A percentile compares a stretch with the other conserved stretches of the same genome.
Conservation (phyloP, 2,888 invertebrate species). For the Melipona beecheii region DNA sequence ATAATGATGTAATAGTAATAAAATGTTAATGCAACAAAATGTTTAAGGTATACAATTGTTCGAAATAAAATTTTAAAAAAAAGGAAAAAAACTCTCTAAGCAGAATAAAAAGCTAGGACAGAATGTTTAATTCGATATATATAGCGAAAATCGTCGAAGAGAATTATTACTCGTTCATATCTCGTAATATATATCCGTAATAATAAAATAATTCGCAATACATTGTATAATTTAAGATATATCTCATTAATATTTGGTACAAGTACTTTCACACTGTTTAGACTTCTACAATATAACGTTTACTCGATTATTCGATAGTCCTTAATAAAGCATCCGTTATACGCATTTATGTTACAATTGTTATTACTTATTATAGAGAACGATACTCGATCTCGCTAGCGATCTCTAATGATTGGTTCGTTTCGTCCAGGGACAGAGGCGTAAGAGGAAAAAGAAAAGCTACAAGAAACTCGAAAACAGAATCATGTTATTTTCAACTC, state of each 20-base stretch:
- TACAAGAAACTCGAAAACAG: background rate
- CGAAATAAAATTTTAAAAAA: background rate
- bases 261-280: conserved; percentile 9
- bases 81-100: too few species aligned
- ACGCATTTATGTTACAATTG: background rate
- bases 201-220: conserved; percentile 2
- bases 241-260: conserved; percentile 5
- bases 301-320: background rate
- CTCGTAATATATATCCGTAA: background rate
- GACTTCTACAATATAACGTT: background rate
- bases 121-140: background rate
- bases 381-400: background rate
- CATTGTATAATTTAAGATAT: background rate
- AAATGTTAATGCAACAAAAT: conserved; percentile 4
- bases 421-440: background rate
- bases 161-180: background rate
- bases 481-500: conserved; percentile 47
- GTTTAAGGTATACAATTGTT: background rate
- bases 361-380: background rate
- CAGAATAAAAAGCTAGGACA: background rate
- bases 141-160: background rate
- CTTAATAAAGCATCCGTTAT: background rate
- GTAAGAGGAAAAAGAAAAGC: background rate
- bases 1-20: background rate
- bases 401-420: background rate